phyloP scores from a whole-genome alignment of 2,113 vertebrate species.

The Scartelaos histophorus region DNA sequence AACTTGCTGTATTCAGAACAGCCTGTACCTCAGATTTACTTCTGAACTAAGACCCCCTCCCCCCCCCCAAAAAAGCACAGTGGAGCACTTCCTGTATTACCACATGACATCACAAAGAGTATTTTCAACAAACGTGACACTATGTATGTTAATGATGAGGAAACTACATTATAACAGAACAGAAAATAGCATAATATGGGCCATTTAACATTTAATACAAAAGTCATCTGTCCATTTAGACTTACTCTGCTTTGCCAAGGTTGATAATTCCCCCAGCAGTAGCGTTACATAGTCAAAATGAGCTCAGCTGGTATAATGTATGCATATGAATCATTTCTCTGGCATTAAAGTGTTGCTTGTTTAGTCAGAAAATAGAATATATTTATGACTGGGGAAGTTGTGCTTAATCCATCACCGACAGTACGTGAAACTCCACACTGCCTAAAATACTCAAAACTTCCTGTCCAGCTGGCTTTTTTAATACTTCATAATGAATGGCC shows the following conservation, averaged over 20 bases:
- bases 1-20: constrained; percentile 12
- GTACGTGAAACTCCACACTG: background rate
- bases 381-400: constrained; percentile 2
- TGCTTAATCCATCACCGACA: background rate
- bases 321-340: background rate
- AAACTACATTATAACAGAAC: too few relatives aligned
- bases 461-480: background rate
- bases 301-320: background rate
- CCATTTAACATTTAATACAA: background rate
- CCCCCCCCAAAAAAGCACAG: too few relatives aligned
- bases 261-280: background rate
- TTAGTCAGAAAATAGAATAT: background rate
- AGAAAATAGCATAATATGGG: too few relatives aligned
- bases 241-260: background rate
- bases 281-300: background rate
- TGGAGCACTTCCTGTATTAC: too few relatives aligned
- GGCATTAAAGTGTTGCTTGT: background rate
- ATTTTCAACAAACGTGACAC: too few relatives aligned
- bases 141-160: too few relatives aligned
- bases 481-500: too few relatives aligned
- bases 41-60: background rate
- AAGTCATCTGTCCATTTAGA: background rate
- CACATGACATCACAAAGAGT: too few relatives aligned
- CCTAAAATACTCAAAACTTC: background rate
- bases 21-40: constrained; percentile 2